Evolutionary conservation across 2,113 vertebrate species (phyloP).

Genomic region (Regulus satrapa): DNA sequence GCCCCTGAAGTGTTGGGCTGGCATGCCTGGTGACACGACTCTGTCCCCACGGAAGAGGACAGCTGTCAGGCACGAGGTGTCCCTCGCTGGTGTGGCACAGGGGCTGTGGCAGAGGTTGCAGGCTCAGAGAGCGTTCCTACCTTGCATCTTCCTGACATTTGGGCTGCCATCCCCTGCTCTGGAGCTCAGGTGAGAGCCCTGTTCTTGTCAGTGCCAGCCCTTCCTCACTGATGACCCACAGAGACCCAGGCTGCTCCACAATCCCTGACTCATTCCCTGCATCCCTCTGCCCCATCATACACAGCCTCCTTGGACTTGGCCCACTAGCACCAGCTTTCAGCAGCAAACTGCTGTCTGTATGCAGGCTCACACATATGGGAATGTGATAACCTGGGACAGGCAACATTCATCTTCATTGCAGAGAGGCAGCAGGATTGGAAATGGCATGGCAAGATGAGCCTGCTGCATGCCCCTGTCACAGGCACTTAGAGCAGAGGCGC

Average conservation of each 20-base stretch:
- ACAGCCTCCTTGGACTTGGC: not conserved
- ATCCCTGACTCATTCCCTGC: not conserved
- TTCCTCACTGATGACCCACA: not conserved
- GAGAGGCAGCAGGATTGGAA: not conserved
- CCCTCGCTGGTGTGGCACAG: not conserved
- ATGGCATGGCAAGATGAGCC: not conserved
- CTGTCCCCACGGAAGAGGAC: accelerated
- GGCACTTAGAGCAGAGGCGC: not conserved
- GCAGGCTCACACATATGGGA: not conserved
- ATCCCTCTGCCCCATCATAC: not conserved
- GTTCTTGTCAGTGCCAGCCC: not conserved
- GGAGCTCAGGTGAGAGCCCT: not conserved
- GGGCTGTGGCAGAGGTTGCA: not conserved
- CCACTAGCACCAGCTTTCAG: not conserved
- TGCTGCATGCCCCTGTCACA: not conserved
- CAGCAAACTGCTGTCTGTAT: not conserved
- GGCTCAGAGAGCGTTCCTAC: not conserved
- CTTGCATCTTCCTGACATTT: not conserved
- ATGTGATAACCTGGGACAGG: not conserved
- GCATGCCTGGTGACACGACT: accelerated
- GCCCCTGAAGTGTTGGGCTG: not conserved
- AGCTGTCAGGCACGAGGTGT: not conserved
- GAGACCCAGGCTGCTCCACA: not conserved
- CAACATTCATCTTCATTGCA: slow-evolving; percentile 43
- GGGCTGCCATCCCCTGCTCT: not conserved